Percentiles rank a stretch among this genome's conserved stretches.
Conservation (phyloP, 1,140 invertebrate genomes). For the Dendrolimus punctatus region DNA sequence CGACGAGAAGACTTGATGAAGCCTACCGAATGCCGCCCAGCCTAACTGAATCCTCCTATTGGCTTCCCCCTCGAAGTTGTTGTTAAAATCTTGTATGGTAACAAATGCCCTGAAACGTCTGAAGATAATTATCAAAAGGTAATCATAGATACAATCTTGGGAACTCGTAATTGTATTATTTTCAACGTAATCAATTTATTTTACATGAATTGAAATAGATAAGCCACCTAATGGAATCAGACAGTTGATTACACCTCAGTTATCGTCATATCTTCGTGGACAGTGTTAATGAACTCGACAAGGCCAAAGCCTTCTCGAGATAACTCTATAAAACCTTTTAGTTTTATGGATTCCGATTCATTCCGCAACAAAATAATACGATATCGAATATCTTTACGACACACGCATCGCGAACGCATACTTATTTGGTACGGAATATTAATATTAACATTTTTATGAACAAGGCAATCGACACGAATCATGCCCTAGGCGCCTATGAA, state of each 20-base stretch:
- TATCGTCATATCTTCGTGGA: constrained; percentile 29
- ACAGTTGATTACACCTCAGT: constrained; percentile 56
- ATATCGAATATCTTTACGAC: constrained; percentile 61
- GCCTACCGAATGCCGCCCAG: too few relatives aligned
- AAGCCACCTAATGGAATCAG: constrained; percentile 47
- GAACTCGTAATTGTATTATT: too few relatives aligned
- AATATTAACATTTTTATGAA: constrained; percentile 28
- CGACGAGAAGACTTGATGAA: too few relatives aligned
- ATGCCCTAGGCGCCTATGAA: constrained; percentile 26
- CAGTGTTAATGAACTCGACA: constrained; percentile 61
- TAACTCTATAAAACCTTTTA: constrained; percentile 66
- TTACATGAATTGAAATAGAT: constrained; percentile 25
- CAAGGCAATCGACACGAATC: constrained; percentile 25
- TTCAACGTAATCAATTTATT: constrained; percentile 1
- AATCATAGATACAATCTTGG: too few relatives aligned
- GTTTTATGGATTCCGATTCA: constrained; percentile 56
- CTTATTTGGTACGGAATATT: constrained; percentile 27
- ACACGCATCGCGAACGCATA: constrained; percentile 30
- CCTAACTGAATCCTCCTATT: too few relatives aligned
- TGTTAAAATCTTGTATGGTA: too few relatives aligned
- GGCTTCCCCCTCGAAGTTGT: too few relatives aligned
- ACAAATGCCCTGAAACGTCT: too few relatives aligned
- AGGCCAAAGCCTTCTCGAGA: constrained; percentile 56
- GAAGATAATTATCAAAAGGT: too few relatives aligned
- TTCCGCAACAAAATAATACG: constrained; percentile 55